Evolutionary conservation across 1,140 invertebrate species (phyloP).

Genomic region (Saxidomus purpurata): DNA sequence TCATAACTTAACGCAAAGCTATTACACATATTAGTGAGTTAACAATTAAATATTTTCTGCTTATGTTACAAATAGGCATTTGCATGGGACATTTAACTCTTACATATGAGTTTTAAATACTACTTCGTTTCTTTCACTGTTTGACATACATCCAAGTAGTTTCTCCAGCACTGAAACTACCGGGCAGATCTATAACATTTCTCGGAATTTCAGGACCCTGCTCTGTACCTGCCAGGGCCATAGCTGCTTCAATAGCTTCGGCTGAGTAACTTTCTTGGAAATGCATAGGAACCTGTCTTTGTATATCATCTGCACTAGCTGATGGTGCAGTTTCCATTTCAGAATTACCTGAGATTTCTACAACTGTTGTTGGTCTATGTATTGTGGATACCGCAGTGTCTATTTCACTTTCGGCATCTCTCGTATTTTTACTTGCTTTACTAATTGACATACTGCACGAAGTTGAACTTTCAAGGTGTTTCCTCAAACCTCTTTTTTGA

Average conservation of each 20-base stretch:
- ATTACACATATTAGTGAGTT: no score
- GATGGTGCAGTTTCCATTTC: background rate
- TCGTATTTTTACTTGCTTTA: background rate
- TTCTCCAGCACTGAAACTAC: background rate
- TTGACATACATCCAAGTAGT: conserved; percentile 3
- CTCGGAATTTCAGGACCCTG: background rate
- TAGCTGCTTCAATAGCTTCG: background rate
- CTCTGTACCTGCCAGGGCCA: background rate
- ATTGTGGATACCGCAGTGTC: background rate
- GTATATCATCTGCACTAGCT: background rate
- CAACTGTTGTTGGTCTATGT: background rate
- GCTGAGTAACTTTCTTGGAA: background rate
- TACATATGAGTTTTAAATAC: no score
- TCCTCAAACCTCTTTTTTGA: conserved; percentile 14
- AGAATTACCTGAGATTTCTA: background rate
- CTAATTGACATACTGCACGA: background rate
- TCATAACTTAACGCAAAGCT: no score
- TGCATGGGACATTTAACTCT: no score
- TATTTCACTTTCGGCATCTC: background rate
- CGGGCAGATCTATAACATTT: background rate
- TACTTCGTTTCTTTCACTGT: no score
- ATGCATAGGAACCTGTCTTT: background rate
- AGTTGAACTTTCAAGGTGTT: background rate
- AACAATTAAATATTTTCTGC: no score
- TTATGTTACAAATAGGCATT: no score